These are phyloP conservation scores for Polypedilum pembai DNA, from an alignment of 1,140 invertebrate genomes.

Conservation along the genomic window DNA sequence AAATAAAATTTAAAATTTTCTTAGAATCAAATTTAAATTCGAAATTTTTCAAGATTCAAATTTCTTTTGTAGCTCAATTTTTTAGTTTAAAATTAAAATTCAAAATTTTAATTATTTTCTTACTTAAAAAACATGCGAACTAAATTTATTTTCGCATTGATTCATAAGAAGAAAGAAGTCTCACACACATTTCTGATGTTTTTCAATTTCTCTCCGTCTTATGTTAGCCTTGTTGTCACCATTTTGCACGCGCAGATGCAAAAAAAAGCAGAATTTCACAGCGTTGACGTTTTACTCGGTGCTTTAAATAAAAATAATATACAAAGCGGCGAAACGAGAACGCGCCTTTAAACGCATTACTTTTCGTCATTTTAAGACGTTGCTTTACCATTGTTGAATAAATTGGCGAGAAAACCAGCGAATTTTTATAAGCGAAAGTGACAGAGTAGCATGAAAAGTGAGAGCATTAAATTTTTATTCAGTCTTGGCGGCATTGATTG, in stretches of 20 bases:
- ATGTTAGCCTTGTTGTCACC: slow-evolving; percentile 22
- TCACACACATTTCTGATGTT: too few species aligned
- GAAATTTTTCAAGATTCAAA: too few species aligned
- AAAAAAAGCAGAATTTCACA: slow-evolving; percentile 23
- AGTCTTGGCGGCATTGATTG: too few species aligned
- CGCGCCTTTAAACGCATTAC: not conserved
- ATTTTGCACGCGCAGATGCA: slow-evolving; percentile 27
- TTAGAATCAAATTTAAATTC: too few species aligned
- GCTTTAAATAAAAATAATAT: not conserved
- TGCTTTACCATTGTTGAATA: not conserved
- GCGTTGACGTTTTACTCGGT: not conserved
- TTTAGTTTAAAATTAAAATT: too few species aligned
- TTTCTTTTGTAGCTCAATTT: too few species aligned
- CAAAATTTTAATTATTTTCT: too few species aligned
- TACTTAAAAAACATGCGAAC: too few species aligned
- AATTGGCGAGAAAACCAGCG: slow-evolving; percentile 8
- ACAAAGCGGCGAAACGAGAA: not conserved
- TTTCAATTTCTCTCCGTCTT: not conserved
- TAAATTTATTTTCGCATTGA: not conserved
- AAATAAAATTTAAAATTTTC: too few species aligned
- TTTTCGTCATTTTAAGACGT: not conserved
- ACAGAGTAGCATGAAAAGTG: not conserved
- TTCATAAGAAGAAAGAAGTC: not conserved
- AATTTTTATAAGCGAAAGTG: slow-evolving; percentile 15
- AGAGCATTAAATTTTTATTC: not conserved